A percentile compares a stretch with the other conserved stretches of the same genome.
phyloP scores from a whole-genome alignment of 2,888 invertebrate species.

The Cerceris ruficornis region DNA sequence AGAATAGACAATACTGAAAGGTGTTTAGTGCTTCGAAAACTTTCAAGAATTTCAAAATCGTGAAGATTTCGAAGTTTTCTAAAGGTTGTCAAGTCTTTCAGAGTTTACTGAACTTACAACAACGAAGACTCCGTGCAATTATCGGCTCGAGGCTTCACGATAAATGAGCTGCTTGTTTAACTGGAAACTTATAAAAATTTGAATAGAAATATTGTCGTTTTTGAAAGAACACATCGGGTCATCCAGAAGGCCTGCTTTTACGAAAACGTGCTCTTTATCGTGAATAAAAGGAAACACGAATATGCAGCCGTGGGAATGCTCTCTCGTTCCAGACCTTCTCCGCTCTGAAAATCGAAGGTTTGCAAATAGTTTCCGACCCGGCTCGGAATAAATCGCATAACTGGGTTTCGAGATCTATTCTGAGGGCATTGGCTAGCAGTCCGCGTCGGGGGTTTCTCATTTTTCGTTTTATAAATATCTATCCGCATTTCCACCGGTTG shows the following conservation, averaged over 20 bases:
- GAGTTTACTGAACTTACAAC: no score
- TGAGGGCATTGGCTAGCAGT: constrained; percentile 72
- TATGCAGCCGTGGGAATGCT: neutral
- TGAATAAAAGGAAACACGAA: neutral
- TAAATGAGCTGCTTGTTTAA: no score
- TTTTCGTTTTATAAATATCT: constrained; percentile 74
- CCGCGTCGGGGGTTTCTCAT: constrained; percentile 61
- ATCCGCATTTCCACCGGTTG: constrained; percentile 29
- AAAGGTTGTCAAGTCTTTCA: no score
- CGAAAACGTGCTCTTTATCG: neutral
- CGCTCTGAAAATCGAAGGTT: constrained; percentile 36
- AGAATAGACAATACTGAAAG: no score
- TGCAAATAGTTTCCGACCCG: constrained; percentile 52
- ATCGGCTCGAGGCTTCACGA: no score
- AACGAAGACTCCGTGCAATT: no score
- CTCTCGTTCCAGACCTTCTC: constrained; percentile 13
- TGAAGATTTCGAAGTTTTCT: no score
- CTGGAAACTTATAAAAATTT: no score
- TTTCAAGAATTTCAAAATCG: no score
- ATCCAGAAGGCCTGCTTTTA: neutral
- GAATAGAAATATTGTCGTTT: no score
- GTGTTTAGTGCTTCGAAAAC: no score
- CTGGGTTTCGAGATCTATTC: constrained; percentile 75
- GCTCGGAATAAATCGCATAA: constrained; percentile 74
- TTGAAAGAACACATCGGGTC: neutral